Evolutionary conservation across 1,140 invertebrate genomes (phyloP).

Genomic region (Drosophila repleta): DNA sequence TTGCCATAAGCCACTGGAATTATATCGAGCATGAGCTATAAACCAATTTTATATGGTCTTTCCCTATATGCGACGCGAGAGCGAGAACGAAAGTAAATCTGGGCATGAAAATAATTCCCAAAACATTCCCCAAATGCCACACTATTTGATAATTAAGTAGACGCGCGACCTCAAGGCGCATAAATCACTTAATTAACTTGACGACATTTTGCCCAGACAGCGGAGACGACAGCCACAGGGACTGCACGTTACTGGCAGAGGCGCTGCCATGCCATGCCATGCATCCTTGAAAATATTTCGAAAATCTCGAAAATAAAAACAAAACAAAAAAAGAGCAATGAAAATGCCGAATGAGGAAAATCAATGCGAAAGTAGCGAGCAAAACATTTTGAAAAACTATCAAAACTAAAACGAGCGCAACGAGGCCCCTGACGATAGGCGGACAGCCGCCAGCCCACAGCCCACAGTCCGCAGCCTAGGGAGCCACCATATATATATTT

Average conservation of each 20-base stretch:
- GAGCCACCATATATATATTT: neutral
- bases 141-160: slow-evolving; percentile 83
- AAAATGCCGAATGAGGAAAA: slow-evolving; percentile 48
- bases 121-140: slow-evolving; percentile 79
- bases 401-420: slow-evolving; percentile 63
- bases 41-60: slow-evolving; percentile 67
- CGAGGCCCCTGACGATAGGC: slow-evolving; percentile 29
- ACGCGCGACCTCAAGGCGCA: slow-evolving; percentile 76
- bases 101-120: slow-evolving; percentile 57
- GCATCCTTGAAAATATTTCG: slow-evolving; percentile 78
- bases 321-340: slow-evolving; percentile 38
- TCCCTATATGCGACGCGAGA: slow-evolving; percentile 15
- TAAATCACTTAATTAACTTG: slow-evolving; percentile 83
- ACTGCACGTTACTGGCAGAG: neutral
- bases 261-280: slow-evolving; percentile 25
- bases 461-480: neutral
- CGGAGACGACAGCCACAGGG: slow-evolving; percentile 15
- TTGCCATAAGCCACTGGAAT: slow-evolving; percentile 50
- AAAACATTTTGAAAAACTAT: slow-evolving; percentile 62
- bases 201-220: slow-evolving; percentile 66
- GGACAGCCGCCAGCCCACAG: neutral
- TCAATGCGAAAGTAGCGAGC: slow-evolving; percentile 59
- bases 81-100: slow-evolving; percentile 38
- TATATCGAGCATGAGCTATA: slow-evolving; percentile 68
- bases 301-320: slow-evolving; percentile 16